Conservation (phyloP, 2,113 vertebrate species). For the Manacus vitellinus region DNA sequence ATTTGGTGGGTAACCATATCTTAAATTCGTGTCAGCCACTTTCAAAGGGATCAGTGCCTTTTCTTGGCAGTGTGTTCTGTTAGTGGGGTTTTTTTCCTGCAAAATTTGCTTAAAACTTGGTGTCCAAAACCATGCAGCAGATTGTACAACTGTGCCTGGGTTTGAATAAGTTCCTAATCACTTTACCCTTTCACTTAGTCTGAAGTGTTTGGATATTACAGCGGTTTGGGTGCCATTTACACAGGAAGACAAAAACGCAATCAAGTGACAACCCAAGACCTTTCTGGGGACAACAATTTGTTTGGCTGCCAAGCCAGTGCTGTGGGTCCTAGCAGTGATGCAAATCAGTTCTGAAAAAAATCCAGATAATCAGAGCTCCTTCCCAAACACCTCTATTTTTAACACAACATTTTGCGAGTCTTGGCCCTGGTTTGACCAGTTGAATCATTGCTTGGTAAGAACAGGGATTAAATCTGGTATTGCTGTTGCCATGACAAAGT, state of each 20-base stretch:
- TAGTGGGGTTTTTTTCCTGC: not conserved
- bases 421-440: not conserved
- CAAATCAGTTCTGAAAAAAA: not conserved
- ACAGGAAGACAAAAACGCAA: not conserved
- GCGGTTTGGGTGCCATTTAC: not conserved
- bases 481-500: not conserved
- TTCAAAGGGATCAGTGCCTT: not conserved
- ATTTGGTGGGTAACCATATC: not conserved
- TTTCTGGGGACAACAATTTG: not conserved
- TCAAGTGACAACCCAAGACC: not conserved
- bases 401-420: not conserved
- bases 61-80: not conserved
- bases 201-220: not conserved
- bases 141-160: not conserved
- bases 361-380: not conserved
- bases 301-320: not conserved
- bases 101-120: not conserved
- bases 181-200: not conserved
- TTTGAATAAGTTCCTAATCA: not conserved
- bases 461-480: not conserved
- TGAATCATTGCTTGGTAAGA: not conserved
- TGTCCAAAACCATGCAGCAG: not conserved
- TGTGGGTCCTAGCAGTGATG: not conserved
- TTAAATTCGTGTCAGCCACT: not conserved
- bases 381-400: not conserved